These are phyloP conservation scores for Nestor notabilis DNA, from an alignment of 2,113 vertebrate genomes.

Conservation along the genomic window DNA sequence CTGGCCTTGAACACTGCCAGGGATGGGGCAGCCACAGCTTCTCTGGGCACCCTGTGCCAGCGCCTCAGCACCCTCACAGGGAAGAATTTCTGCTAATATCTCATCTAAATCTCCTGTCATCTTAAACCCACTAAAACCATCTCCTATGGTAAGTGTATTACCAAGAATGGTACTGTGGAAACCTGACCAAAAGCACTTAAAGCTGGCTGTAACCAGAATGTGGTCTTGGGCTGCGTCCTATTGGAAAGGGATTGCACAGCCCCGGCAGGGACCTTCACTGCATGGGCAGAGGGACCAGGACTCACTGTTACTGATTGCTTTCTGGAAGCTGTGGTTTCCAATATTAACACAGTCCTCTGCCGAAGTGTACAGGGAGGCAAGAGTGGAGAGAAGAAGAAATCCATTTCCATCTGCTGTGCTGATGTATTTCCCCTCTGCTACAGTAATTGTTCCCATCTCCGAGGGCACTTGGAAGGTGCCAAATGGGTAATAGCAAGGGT, in stretches of 20 bases:
- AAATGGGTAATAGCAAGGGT: background rate
- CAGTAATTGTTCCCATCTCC: background rate
- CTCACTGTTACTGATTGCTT: fast-evolving
- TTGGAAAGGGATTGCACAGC: background rate
- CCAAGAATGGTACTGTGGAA: background rate
- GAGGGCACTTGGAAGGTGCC: background rate
- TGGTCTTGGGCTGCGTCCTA: background rate
- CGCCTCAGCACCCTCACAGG: too few species aligned
- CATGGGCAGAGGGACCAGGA: background rate
- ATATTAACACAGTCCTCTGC: background rate
- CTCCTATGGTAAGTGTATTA: background rate
- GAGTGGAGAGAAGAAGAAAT: background rate
- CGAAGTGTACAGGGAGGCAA: background rate
- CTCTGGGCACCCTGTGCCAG: background rate
- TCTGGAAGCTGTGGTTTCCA: background rate
- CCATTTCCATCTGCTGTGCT: background rate
- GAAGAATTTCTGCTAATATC: background rate
- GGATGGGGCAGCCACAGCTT: background rate
- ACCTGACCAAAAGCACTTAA: background rate
- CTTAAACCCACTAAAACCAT: background rate
- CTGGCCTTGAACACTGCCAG: background rate
- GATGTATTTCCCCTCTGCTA: background rate
- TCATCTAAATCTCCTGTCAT: background rate
- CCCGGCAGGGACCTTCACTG: background rate
- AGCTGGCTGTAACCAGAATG: background rate